These are phyloP conservation scores for Neomicropteryx cornuta DNA, from an alignment of 1,140 invertebrate genomes.

Conservation along the genomic window DNA sequence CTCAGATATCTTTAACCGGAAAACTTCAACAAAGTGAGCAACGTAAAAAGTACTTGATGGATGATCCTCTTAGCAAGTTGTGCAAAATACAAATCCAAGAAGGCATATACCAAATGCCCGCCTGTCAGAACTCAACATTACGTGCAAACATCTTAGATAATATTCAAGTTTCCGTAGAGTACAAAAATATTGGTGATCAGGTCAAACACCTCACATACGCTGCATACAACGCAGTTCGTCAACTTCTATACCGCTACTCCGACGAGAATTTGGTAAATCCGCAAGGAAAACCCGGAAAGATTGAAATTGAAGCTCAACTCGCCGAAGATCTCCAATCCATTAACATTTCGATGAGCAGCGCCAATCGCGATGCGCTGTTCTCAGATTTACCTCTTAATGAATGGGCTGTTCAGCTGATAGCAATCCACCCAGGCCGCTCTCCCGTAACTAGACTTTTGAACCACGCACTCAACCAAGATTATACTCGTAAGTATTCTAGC, in stretches of 20 bases:
- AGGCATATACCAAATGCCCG: conserved; percentile 38
- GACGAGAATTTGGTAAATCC: conserved; percentile 24
- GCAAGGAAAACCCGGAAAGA: conserved; percentile 28
- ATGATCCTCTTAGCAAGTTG: conserved; percentile 24
- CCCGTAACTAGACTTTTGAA: conserved; percentile 16
- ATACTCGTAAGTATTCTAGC: conserved; percentile 16
- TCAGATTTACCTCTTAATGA: conserved; percentile 25
- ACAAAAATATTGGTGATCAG: conserved; percentile 28
- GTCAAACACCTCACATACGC: conserved; percentile 23
- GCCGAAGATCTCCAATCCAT: conserved; percentile 25
- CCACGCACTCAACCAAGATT: conserved; percentile 10
- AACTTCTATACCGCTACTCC: conserved; percentile 20
- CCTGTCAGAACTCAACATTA: conserved; percentile 41
- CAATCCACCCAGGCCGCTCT: conserved; percentile 25
- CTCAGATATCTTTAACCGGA: conserved; percentile 33
- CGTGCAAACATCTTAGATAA: conserved; percentile 36
- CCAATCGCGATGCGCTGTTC: conserved; percentile 24
- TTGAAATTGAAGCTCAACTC: conserved; percentile 32
- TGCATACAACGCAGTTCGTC: conserved; percentile 22
- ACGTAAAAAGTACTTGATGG: conserved; percentile 33
- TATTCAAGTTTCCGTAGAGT: conserved; percentile 30
- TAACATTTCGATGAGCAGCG: conserved; percentile 31
- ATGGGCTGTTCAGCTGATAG: conserved; percentile 17
- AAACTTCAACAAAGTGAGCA: conserved; percentile 34
- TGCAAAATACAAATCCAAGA: conserved; percentile 39